Percentiles rank a stretch among this genome's conserved stretches.
Conservation (phyloP, 53 echinoderm and acorn worm genomes). For the Antedon mediterranea region DNA sequence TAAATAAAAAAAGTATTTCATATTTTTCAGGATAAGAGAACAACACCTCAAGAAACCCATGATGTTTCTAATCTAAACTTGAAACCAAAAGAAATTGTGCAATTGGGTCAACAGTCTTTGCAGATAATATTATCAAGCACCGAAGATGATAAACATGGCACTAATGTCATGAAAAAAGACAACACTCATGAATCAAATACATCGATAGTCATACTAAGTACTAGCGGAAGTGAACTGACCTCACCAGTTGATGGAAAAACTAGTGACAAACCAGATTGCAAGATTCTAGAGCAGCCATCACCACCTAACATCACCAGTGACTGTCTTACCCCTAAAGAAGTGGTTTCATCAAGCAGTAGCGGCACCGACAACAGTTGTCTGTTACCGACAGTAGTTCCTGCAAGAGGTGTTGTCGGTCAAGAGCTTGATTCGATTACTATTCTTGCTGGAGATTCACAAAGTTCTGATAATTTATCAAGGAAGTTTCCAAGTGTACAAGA, state of each 20-base stretch:
- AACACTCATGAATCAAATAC: background rate
- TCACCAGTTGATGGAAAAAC: background rate
- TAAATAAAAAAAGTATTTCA: no score
- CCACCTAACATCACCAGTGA: background rate
- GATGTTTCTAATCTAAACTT: background rate
- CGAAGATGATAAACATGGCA: background rate
- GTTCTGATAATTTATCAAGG: background rate
- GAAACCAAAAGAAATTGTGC: background rate
- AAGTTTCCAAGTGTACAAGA: background rate
- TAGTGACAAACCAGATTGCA: background rate
- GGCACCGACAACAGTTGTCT: background rate
- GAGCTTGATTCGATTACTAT: background rate
- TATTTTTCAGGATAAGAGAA: constrained; percentile 13
- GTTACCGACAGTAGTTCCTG: background rate
- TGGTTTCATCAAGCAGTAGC: background rate
- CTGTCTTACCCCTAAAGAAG: background rate
- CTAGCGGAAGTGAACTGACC: background rate
- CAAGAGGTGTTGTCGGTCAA: background rate
- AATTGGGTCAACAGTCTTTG: background rate
- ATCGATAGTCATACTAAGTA: background rate
- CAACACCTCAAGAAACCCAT: constrained; percentile 12
- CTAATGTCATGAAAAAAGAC: background rate
- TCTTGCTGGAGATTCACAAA: background rate
- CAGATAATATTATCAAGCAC: background rate
- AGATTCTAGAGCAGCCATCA: background rate